Conservation (phyloP, 2,888 invertebrate genomes). For the Phorcus lineatus region DNA sequence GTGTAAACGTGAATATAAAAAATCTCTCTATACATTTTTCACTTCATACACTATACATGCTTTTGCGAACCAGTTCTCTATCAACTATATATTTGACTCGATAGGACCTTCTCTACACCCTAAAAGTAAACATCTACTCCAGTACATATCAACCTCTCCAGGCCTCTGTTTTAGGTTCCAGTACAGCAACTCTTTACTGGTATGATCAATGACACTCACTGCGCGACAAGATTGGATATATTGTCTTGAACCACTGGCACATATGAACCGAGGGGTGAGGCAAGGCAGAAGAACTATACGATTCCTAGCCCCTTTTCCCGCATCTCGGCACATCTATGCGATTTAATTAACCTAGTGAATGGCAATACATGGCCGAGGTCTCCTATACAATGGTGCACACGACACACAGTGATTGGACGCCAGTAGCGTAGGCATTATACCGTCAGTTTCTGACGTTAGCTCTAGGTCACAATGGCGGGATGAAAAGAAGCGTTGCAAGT, state of each 20-base stretch:
- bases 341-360: constrained; percentile 10
- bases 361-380: neutral
- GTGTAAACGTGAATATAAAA: too few species aligned
- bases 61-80: too few species aligned
- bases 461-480: neutral
- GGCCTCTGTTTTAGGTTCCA: too few species aligned
- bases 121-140: too few species aligned
- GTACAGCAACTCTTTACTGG: too few species aligned
- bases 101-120: too few species aligned
- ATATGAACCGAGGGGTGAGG: neutral
- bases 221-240: neutral
- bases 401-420: neutral
- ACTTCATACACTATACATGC: too few species aligned
- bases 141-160: too few species aligned
- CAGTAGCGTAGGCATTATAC: neutral
- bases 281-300: neutral
- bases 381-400: constrained; percentile 2
- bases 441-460: neutral
- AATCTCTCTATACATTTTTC: too few species aligned
- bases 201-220: too few species aligned
- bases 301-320: neutral
- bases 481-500: neutral
- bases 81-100: too few species aligned
- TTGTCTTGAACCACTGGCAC: constrained; percentile 8
- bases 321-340: neutral